Percentiles rank a stretch among this genome's conserved stretches.
These are phyloP conservation scores for Drosophila paulistorum DNA, from an alignment of 1,140 invertebrate genomes.

Conservation along the genomic window DNA sequence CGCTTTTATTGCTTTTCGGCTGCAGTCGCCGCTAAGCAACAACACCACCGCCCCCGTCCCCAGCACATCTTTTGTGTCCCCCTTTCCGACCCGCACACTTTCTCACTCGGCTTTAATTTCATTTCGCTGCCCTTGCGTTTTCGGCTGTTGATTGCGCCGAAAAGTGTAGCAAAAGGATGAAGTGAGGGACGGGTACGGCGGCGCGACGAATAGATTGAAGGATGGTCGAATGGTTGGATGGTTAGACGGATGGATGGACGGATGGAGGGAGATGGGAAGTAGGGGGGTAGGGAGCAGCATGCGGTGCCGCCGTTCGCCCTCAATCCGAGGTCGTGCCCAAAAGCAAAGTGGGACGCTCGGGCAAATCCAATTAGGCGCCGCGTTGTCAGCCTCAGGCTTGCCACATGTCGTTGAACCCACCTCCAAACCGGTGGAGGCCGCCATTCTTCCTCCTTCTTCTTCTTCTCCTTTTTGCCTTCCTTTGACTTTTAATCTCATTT, in stretches of 20 bases:
- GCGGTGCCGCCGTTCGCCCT: slow-evolving; percentile 24
- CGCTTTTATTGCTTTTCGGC: slow-evolving; percentile 54
- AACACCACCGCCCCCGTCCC: neutral
- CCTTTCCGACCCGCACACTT: neutral
- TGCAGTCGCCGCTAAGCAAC: slow-evolving; percentile 21
- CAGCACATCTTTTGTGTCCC: neutral
- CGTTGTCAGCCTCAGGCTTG: slow-evolving; percentile 53
- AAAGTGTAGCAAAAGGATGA: slow-evolving; percentile 46
- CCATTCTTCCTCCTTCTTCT: neutral
- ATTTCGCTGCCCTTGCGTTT: slow-evolving; percentile 72
- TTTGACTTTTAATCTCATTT: slow-evolving; percentile 79
- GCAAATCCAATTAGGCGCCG: slow-evolving; percentile 77
- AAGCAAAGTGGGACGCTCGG: slow-evolving; percentile 60
- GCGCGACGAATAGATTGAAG: neutral
- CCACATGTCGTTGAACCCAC: slow-evolving; percentile 58
- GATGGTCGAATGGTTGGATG: slow-evolving; percentile 10
- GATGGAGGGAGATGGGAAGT: neutral
- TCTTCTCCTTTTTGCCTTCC: neutral
- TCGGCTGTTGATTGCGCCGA: slow-evolving; percentile 67
- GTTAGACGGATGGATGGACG: slow-evolving; percentile 14
- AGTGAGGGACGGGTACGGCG: slow-evolving; percentile 13
- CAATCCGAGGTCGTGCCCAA: slow-evolving; percentile 36
- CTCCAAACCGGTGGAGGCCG: slow-evolving; percentile 13
- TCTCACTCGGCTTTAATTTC: slow-evolving; percentile 64
- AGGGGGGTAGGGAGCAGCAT: neutral